phyloP scores from a whole-genome alignment of 2,888 invertebrate genomes.

The Nomada hirtipes region DNA sequence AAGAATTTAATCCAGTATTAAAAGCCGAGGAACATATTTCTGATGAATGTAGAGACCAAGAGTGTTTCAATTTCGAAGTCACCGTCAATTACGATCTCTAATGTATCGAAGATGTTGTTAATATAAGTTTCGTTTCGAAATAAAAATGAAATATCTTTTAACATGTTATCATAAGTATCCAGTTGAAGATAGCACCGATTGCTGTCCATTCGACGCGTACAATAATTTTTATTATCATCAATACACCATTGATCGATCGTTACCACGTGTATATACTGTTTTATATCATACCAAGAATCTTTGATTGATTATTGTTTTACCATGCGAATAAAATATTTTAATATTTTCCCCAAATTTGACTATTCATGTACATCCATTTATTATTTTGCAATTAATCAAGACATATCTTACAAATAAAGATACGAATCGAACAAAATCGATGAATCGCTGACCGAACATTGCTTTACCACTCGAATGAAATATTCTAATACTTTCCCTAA shows the following conservation, averaged over 20 bases:
- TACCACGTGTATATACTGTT: background rate
- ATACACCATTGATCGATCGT: background rate
- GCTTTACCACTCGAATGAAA: too few relatives aligned
- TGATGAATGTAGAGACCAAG: too few relatives aligned
- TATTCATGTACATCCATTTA: too few relatives aligned
- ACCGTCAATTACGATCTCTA: background rate
- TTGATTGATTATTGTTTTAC: background rate
- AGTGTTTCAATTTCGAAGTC: background rate
- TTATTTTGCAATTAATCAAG: too few relatives aligned
- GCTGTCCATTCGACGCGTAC: background rate
- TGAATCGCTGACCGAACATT: too few relatives aligned
- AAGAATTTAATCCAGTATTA: too few relatives aligned
- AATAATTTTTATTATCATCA: constrained; percentile 3
- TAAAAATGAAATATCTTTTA: background rate
- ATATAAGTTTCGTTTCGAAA: constrained; percentile 6
- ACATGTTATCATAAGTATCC: background rate
- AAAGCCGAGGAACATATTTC: too few relatives aligned
- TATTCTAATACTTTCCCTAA: too few relatives aligned
- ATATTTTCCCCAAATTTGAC: background rate
- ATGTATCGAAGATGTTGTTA: constrained; percentile 34
- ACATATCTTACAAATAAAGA: too few relatives aligned
- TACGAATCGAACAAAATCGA: too few relatives aligned
- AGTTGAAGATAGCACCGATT: background rate
- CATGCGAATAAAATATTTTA: background rate
- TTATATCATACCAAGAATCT: background rate